phyloP scores from a whole-genome alignment of 2,888 invertebrate genomes.

The Glaucopsyche alexis region DNA sequence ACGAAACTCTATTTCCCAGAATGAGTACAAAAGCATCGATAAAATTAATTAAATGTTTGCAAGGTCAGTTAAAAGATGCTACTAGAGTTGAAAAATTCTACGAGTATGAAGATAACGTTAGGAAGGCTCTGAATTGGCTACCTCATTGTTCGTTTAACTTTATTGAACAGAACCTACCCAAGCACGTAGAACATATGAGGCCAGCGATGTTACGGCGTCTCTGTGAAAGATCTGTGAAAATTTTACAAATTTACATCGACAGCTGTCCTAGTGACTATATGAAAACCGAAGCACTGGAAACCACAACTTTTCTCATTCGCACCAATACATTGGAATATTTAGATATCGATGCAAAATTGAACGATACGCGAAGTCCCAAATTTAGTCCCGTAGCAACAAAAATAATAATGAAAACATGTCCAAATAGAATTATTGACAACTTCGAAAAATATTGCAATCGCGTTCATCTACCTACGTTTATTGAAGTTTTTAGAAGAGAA shows the following conservation, averaged over 20 bases:
- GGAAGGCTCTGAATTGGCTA: slow-evolving; percentile 56
- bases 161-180: slow-evolving; percentile 49
- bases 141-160: slow-evolving; percentile 55
- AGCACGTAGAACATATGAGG: slow-evolving; percentile 41
- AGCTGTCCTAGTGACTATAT: slow-evolving; percentile 38
- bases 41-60: slow-evolving; percentile 55
- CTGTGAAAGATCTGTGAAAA: slow-evolving; percentile 51
- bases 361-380: slow-evolving; percentile 37
- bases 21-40: slow-evolving; percentile 56
- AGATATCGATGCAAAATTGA: slow-evolving; percentile 46
- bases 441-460: slow-evolving; percentile 48
- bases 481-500: slow-evolving; percentile 51
- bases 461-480: slow-evolving; percentile 57
- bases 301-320: slow-evolving; percentile 49
- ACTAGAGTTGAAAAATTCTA: slow-evolving; percentile 57
- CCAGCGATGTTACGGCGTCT: slow-evolving; percentile 48
- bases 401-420: slow-evolving; percentile 50
- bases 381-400: slow-evolving; percentile 50
- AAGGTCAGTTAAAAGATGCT: slow-evolving; percentile 55
- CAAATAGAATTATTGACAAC: slow-evolving; percentile 50
- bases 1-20: slow-evolving; percentile 52
- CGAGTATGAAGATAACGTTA: slow-evolving; percentile 45
- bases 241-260: slow-evolving; percentile 45
- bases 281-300: slow-evolving; percentile 43
- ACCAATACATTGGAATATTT: slow-evolving; percentile 51